Percentiles rank a stretch among this genome's conserved stretches.
Evolutionary conservation across 2,797 vertebrate genomes (phyloP).

Genomic region (Tokudaia tokunoshimensis): DNA sequence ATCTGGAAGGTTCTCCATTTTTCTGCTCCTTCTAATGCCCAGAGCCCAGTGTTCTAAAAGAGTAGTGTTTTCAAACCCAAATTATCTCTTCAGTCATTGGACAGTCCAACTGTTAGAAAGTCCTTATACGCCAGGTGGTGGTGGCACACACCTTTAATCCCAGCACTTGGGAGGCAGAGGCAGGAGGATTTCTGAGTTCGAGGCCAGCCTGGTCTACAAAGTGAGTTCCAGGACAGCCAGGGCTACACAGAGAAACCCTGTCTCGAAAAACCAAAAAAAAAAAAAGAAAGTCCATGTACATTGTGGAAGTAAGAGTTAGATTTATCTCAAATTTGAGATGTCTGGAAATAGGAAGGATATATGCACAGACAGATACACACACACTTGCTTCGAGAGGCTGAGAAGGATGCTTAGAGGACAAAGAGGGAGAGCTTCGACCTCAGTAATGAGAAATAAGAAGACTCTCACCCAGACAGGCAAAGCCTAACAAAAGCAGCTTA

Average conservation of each 20-base stretch:
- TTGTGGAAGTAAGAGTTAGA: neutral
- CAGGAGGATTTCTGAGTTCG: too few relatives aligned
- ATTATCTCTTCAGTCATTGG: neutral
- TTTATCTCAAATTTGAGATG: slow-evolving; percentile 41
- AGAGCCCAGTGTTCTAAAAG: slow-evolving; percentile 54
- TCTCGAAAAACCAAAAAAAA: too few relatives aligned
- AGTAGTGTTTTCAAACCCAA: slow-evolving; percentile 6
- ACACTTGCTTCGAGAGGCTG: slow-evolving; percentile 22
- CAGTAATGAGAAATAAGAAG: neutral
- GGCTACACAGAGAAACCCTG: too few relatives aligned
- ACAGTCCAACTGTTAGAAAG: slow-evolving; percentile 20
- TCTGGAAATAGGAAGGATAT: slow-evolving; percentile 32
- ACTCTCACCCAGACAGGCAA: neutral
- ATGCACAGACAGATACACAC: neutral
- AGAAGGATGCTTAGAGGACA: slow-evolving; percentile 26
- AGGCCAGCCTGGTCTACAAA: too few relatives aligned
- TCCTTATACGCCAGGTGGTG: too few relatives aligned
- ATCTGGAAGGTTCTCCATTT: slow-evolving; percentile 28
- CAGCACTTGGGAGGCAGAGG: too few relatives aligned
- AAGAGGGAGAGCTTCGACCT: neutral
- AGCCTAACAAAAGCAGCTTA: slow-evolving; percentile 6
- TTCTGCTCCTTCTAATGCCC: slow-evolving; percentile 1
- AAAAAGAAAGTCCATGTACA: slow-evolving; percentile 26
- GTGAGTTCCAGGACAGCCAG: too few relatives aligned
- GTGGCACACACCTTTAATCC: too few relatives aligned